Conservation (phyloP, 2,888 invertebrate species). For the Tetramorium bicarinatum region DNA sequence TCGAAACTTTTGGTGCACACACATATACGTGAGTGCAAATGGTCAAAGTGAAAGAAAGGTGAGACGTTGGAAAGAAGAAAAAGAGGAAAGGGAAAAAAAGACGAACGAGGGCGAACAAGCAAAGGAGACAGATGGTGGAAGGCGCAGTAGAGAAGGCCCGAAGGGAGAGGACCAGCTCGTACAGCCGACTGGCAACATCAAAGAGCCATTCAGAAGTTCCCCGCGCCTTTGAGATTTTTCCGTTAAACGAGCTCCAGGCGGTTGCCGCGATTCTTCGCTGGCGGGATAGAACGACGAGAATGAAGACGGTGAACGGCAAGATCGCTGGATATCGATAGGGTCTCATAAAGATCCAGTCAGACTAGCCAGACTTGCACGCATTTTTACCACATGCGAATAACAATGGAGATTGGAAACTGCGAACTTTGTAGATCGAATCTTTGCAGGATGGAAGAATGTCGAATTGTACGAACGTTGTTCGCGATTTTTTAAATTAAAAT, state of each 20-base stretch:
- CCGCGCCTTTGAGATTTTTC: constrained; percentile 75
- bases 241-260: constrained; percentile 74
- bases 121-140: constrained; percentile 51
- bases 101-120: constrained; percentile 50
- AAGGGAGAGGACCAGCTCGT: constrained; percentile 55
- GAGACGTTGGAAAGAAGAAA: constrained; percentile 27
- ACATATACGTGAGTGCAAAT: constrained; percentile 58
- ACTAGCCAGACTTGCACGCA: constrained; percentile 23
- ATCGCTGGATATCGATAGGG: constrained; percentile 63
- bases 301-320: constrained; percentile 39
- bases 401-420: constrained; percentile 28
- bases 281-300: constrained; percentile 60
- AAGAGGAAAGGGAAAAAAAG: constrained; percentile 50
- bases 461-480: neutral
- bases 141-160: constrained; percentile 24
- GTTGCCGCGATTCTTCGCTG: constrained; percentile 70
- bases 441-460: neutral
- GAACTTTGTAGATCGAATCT: neutral
- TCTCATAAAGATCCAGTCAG: constrained; percentile 72
- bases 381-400: constrained; percentile 32
- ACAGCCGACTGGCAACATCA: constrained; percentile 74
- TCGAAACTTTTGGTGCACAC: constrained; percentile 74
- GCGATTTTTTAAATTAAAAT: neutral
- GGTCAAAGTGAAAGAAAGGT: constrained; percentile 63
- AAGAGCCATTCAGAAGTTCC: constrained; percentile 73